Conservation (phyloP, 2,888 invertebrate species). For the Sacculina carcini region DNA sequence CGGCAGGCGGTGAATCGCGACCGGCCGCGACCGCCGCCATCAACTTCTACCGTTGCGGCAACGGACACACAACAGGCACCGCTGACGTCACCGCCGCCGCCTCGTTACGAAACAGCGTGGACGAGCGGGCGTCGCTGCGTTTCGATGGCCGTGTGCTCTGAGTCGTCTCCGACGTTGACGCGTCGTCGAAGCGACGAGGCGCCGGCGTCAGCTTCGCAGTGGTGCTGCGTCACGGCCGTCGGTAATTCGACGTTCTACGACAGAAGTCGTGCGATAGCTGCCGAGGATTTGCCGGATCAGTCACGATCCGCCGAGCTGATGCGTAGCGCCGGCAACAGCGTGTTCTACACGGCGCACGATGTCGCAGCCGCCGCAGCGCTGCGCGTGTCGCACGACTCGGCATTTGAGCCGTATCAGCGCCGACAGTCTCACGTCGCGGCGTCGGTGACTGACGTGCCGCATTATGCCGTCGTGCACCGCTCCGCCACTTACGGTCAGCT, state of each 20-base stretch:
- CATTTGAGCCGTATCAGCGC: not conserved
- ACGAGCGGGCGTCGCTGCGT: not conserved
- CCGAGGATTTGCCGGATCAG: not conserved
- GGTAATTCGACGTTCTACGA: not conserved
- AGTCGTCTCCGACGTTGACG: not conserved
- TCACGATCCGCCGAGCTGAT: not conserved
- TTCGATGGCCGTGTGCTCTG: not conserved
- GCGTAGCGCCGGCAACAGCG: not conserved
- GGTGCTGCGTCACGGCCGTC: not conserved
- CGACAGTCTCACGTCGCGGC: not conserved
- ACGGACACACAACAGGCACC: not conserved
- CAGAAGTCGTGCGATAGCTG: not conserved
- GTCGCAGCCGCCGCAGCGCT: not conserved
- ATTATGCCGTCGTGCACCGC: not conserved
- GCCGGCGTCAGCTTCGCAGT: not conserved
- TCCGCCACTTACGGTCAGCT: no score
- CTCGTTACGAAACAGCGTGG: not conserved
- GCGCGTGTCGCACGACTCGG: not conserved
- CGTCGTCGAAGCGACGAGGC: not conserved
- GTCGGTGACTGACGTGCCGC: no score
- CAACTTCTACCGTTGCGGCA: not conserved
- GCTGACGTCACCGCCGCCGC: not conserved
- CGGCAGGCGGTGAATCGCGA: slow-evolving; percentile 7
- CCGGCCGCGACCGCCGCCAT: not conserved
- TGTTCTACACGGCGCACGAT: not conserved